Base-by-base conservation (phyloP, 2,113 vertebrate species). In the Stigmatopora nigra region DNA sequence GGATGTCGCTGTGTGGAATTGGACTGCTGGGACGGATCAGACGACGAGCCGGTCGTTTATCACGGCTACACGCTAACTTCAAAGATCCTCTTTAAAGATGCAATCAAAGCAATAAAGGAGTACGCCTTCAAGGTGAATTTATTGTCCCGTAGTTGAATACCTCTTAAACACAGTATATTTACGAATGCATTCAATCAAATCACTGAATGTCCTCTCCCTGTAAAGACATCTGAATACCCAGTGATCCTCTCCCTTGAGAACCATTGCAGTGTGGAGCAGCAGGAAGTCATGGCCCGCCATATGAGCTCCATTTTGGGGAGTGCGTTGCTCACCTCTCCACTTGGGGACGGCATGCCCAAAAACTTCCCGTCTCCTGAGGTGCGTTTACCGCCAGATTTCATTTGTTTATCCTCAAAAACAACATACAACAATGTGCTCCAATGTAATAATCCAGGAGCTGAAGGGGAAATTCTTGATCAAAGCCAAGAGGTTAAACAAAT, bases 201-300 rank as follows among this genome's bases (percentile, higher is more conserved):
- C 12, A 7, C 9, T 22, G 7, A 9, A 12, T 2, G 14, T 36
- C 5, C 38, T 5, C 58, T 7, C 36, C 44, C 35, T 14, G 19
- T 51, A 8, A 4, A 98, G 95, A 92, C 86, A 0, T 96, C 94
- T 0, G 88, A 91, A 0, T 99, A 97, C 74, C 97, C 97, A 0
- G 92, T 99, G 62, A 98, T 98, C 86, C 88, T 99, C 57, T 99
- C 97, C 64, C 75, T 99, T 92, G 97, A 99, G 90, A 99, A 95
- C 78, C 94, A 99, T 86, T 99, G 97, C 87, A 93, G 89, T 0
- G 70, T 96, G 2, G 92, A 95, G 19, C 97, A 99, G 84, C 97
- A 99, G 90, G 84, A 85, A 3, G 88, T 92, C 66, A 96, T 99
- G 92, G 94, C 93, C 5, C 71, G 80, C 0, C 93, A 98, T 82